Base-by-base conservation (phyloP, 2,888 invertebrate genomes). In the Darwinula stevensoni region DNA sequence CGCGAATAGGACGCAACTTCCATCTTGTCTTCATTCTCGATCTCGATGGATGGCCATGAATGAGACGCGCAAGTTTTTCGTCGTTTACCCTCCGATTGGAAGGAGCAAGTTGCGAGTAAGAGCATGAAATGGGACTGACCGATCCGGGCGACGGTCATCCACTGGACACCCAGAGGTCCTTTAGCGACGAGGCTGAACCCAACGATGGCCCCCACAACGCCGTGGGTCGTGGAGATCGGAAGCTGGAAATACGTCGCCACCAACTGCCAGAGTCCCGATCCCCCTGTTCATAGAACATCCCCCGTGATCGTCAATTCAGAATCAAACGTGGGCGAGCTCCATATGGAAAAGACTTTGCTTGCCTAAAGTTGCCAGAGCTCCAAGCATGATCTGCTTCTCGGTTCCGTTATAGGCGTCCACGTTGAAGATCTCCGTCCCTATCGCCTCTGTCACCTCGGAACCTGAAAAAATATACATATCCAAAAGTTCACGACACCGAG, bases 221-320 rank as follows among this genome's bases (percentile, higher is more conserved):
- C 86, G 56, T 97, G 97, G 2, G 97, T 97, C 22, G 91, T 94
- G n/a, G 91, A 94, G 35, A 97, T 88, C 4, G 97, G 97, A 46
- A 97, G 59, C 46, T 84, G 73, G 37, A 94, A 59, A 42, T 82
- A 76, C 5, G 97, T 97, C 5, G 97, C 97, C 12, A 75, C 57
- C 38, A 97, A 58, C 44, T 94, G 57, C 94, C 94, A 97, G 31
- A 71, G 59, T 28, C 84, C 88, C 40, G 86, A 78, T 29, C 88
- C 80, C 44, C 69, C 62, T 49, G 41, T 11, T n/a, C 6, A 22
- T 22, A n/a, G n/a, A 22, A 22, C 22, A n/a, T 22, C 22, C 9
- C 9, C 22, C 6, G n/a, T 9, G 6, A n/a, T n/a, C n/a, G n/a
- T n/a, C n/a, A n/a, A n/a, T n/a, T n/a, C n/a, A n/a, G n/a, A n/a